phyloP scores from a whole-genome alignment of 2,888 invertebrate genomes.

The Lycophotia porphyrea region DNA sequence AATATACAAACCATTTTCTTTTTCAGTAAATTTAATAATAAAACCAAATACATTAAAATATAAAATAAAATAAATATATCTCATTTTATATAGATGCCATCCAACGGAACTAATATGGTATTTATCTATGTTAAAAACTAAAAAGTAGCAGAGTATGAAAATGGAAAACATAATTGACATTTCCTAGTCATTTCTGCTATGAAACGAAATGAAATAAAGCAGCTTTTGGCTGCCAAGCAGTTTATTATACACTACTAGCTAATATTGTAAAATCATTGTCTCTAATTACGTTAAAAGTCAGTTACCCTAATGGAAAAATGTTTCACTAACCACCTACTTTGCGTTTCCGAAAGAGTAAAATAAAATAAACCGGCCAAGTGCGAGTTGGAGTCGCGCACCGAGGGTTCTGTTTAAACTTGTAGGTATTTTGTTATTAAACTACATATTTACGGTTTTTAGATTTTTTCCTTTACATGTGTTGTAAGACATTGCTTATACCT shows the following conservation, averaged over 20 bases:
- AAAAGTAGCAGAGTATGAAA: not conserved
- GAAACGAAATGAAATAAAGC: not conserved
- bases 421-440: too few relatives aligned
- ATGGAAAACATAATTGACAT: slow-evolving; percentile 7
- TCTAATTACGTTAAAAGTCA: not conserved
- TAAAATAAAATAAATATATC: not conserved
- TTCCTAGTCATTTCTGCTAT: not conserved
- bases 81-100: not conserved
- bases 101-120: not conserved
- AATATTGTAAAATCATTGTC: slow-evolving; percentile 5
- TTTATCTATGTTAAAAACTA: not conserved
- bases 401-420: too few relatives aligned
- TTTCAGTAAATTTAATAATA: not conserved
- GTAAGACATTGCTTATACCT: too few relatives aligned
- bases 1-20: not conserved
- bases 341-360: too few relatives aligned
- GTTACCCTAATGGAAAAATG: not conserved
- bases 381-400: too few relatives aligned
- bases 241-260: not conserved
- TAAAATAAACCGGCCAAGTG: too few relatives aligned
- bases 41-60: too few relatives aligned
- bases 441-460: too few relatives aligned
- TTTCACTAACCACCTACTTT: not conserved
- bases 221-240: not conserved
- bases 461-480: too few relatives aligned